Evolutionary conservation across 2,113 vertebrate species (phyloP), one percentile per base, ranked within the genome.

Genomic region (Dicerorhinus sumatrensis): DNA sequence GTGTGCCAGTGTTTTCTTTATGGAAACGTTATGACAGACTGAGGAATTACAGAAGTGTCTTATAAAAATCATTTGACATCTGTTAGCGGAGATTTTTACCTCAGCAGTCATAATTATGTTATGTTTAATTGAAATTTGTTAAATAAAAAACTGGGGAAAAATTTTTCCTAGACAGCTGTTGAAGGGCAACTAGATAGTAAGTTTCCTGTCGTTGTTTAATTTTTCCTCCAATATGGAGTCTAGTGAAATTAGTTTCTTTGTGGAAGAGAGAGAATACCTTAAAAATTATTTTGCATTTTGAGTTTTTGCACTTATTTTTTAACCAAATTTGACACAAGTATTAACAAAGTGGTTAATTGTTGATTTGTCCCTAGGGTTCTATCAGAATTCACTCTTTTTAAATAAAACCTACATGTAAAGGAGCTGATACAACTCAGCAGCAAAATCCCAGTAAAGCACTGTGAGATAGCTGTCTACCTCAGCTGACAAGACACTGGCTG

Each of bases 41-140:
- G 82, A 95, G 58, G 83, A 92, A 91, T 89, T 93, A 70, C 31
- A 70, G 8, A 81, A 63, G 6, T 39, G 36, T 89, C 77, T 85
- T 90, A 75, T 70, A 63, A 83, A 96, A 87, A 70, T 31, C 72
- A 92, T 94, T 89, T 92, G 82, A 75, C 77, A 94, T 91, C 90
- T 96, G 70, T 48, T 86, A 79, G 31, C n/a, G 62, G 46, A 90
- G 56, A 82, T 46, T 72, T 96, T 86, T 95, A 90, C 85, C 75
- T 91, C 81, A 58, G 54, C 12, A 77, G 48, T 77, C 89, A 69
- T 46, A 95, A 95, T 87, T 87, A 48, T 33, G 29, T 29, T 96
- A 36, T 60, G 42, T 51, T 90, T 79, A 94, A 82, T 83, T 86
- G 75, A 95, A 97, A 87, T 87, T 82, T 65, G 76, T 13, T 60